Evolutionary conservation across 2,888 invertebrate species (phyloP).

Genomic region (Perdita meconis): DNA sequence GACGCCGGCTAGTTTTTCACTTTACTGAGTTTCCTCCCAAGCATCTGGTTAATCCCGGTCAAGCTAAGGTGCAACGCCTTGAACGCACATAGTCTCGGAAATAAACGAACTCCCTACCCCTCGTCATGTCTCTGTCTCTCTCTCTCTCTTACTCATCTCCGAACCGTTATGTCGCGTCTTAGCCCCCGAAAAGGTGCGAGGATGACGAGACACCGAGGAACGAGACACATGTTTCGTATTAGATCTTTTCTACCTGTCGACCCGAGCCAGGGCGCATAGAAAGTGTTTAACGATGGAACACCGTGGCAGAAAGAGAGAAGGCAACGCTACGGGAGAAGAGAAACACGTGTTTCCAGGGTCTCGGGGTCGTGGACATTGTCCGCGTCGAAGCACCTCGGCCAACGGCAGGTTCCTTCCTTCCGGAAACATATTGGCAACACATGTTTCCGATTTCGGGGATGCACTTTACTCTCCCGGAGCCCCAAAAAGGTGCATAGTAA

Average conservation of each 20-base stretch:
- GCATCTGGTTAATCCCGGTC: conserved; percentile 45
- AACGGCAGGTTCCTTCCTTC: conserved; percentile 53
- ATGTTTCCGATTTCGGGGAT: conserved; percentile 61
- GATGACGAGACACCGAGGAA: conserved; percentile 27
- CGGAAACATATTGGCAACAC: conserved; percentile 59
- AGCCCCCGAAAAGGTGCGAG: conserved; percentile 55
- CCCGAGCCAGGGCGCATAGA: conserved; percentile 49
- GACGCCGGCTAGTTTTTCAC: conserved; percentile 11
- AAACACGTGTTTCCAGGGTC: conserved; percentile 48
- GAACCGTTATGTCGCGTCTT: conserved; percentile 63
- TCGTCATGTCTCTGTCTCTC: too few species aligned
- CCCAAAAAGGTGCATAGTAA: conserved; percentile 57
- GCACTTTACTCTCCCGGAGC: conserved; percentile 53
- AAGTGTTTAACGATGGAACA: conserved; percentile 58
- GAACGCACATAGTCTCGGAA: conserved; percentile 31
- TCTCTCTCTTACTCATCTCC: background rate
- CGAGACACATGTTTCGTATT: conserved; percentile 78
- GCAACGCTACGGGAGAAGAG: conserved; percentile 23
- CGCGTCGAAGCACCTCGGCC: conserved; percentile 9
- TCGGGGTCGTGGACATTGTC: conserved; percentile 56
- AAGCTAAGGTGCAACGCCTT: conserved; percentile 38
- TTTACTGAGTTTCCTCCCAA: background rate
- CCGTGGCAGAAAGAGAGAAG: conserved; percentile 21
- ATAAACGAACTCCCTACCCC: conserved; percentile 36
- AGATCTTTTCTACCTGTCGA: conserved; percentile 76